Evolutionary conservation across 1,140 invertebrate genomes (phyloP), one percentile per base, ranked within the genome.

Genomic region (Eumeta japonica): DNA sequence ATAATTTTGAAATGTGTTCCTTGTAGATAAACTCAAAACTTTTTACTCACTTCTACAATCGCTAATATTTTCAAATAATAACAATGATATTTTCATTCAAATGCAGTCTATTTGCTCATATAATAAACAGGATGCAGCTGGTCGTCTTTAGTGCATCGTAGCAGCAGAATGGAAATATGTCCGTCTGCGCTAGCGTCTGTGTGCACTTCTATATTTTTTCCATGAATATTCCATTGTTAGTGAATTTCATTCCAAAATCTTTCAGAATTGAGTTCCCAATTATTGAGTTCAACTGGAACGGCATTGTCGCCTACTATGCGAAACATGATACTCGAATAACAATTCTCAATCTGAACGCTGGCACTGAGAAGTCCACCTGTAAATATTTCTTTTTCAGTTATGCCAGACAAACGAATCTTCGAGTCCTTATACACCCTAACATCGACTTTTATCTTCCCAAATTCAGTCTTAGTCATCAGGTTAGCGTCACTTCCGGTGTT

Each of bases 11-110:
- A 77, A 3, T 62, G 37, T 31, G 52, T 70, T 11, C 67, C 68
- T 12, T 72, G 46, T 17, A 82, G 44, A 51, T 78, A 83, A 10
- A 62, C 42, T 39, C 65, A 30, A 44, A 79, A 81, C 32, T 77
- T 68, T 34, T 74, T 58, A 2, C 81, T 47, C 1, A 72, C 73
- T 51, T 59, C 59, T 3, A 79, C 54, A 9, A 81, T 66, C 0
- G 77, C 75, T 17, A 81, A 45, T 16, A 63, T 63, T 55, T 81
- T 76, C n/a, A n/a, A n/a, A n/a, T n/a, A n/a, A n/a, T n/a, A n/a
- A n/a, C n/a, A n/a, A n/a, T n/a, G n/a, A n/a, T 32, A 76, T 10
- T 27, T 48, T 53, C 81, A 76, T 3, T 48, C 29, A 10, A 46
- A 45, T 10, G 45, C 48, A 11, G 78, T 58, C 20, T 52, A 50